phyloP scores from a whole-genome alignment of 1,140 invertebrate species.

The Lucilia cuprina region DNA sequence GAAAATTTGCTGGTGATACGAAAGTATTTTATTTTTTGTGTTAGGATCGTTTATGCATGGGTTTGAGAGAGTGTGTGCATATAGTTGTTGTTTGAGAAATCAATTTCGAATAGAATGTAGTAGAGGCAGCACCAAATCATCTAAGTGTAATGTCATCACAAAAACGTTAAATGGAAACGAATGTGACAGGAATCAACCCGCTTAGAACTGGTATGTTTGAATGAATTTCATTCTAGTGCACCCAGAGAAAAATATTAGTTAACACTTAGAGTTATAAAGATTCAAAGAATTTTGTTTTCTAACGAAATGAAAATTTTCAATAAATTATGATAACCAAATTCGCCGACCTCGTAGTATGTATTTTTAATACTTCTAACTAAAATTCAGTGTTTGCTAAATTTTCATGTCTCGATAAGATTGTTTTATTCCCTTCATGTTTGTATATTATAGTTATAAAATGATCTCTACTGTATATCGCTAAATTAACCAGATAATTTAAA shows the following conservation, averaged over 20 bases:
- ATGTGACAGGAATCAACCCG: constrained; percentile 41
- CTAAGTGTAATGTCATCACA: constrained; percentile 30
- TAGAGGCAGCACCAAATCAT: constrained; percentile 26
- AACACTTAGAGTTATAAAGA: not conserved
- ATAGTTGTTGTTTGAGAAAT: not conserved
- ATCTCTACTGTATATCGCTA: too few species aligned
- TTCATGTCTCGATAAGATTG: too few species aligned
- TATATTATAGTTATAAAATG: too few species aligned
- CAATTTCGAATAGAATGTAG: constrained; percentile 1
- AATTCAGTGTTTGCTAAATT: too few species aligned
- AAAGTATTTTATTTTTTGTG: not conserved
- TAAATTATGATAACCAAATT: too few species aligned
- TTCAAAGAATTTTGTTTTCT: too few species aligned
- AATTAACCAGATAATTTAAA: too few species aligned
- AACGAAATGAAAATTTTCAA: too few species aligned
- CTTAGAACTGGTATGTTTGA: not conserved
- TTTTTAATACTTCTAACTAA: too few species aligned
- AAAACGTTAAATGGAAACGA: constrained; percentile 49
- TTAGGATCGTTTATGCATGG: not conserved
- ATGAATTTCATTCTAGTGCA: not conserved
- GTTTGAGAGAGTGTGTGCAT: constrained; percentile 5
- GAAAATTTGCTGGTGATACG: not conserved
- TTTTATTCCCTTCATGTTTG: too few species aligned
- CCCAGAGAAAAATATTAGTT: constrained; percentile 2
- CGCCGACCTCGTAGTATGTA: too few species aligned